Evolutionary conservation across 1,140 invertebrate species (phyloP), one percentile per base, ranked within the genome.

Genomic region (Lycorma delicatula): DNA sequence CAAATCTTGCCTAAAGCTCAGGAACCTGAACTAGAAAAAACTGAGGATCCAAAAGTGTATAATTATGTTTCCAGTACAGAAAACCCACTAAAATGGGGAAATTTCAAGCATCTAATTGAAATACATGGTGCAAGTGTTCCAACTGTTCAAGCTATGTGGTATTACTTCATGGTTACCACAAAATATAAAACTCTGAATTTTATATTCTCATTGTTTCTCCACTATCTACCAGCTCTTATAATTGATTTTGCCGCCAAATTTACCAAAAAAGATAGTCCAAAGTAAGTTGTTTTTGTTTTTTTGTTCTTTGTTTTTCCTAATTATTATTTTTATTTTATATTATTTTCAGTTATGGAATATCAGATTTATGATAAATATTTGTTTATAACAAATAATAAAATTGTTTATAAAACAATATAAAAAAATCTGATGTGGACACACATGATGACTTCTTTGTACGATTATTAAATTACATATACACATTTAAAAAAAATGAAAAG

Each of bases 61-160:
- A 82, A 84, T 64, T 76, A 70, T 34, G 77, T 83, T 2, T 80
- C 79, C 0, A 79, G 74, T 0, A 71, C 69, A 20, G 73, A 80
- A 63, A 79, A 77, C 28, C 79, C 79, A 1, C 66, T 82, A n/a
- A 79, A 73, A 5, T 83, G 80, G 80, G 67, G 71, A 63, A 63
- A 69, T 7, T 81, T 77, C 58, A 77, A 81, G 76, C 53, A 72
- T 0, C 63, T 68, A 5, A 78, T 70, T 73, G 59, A 77, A 75
- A 13, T 76, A 11, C 66, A 63, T 27, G 58, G 62, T 1, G 34
- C 55, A 3, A 73, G 1, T 60, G 56, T 0, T 34, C 83, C 2
- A 65, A 78, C 36, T 71, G 66, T 70, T 70, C 12, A 77, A 6
- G 67, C 72, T 0, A 34, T 83, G 0, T 85, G 81, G 79, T 75